Conservation (phyloP, 1,140 invertebrate species). For the Pinna nobilis region DNA sequence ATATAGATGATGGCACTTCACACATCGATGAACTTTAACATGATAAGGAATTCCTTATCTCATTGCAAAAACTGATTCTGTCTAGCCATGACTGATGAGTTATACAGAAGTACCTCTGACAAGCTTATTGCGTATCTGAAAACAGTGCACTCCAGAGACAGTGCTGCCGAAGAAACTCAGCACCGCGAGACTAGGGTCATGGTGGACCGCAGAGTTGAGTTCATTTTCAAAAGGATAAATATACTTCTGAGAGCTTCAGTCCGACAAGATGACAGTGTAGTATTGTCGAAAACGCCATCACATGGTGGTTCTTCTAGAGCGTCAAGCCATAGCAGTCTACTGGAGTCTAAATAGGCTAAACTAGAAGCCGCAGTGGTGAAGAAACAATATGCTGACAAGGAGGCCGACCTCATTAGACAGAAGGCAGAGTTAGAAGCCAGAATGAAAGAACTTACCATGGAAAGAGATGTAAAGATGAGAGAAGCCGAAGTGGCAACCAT, state of each 20-base stretch:
- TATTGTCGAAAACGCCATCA: no score
- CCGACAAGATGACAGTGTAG: no score
- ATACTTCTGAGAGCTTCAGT: neutral
- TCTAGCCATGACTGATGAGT: neutral
- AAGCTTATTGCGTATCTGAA: neutral
- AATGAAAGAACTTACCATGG: neutral
- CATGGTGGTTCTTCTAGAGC: neutral
- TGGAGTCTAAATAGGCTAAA: neutral
- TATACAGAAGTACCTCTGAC: neutral
- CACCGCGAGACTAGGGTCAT: neutral
- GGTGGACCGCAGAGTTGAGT: neutral
- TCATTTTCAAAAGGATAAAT: neutral
- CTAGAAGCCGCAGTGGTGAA: neutral
- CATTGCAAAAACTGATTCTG: neutral
- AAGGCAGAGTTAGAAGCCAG: neutral
- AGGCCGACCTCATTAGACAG: neutral
- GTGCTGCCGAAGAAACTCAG: neutral
- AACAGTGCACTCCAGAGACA: neutral
- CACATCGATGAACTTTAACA: neutral
- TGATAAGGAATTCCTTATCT: neutral
- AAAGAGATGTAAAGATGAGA: constrained; percentile 2
- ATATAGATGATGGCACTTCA: neutral
- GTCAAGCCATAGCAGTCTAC: neutral
- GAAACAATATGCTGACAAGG: neutral
- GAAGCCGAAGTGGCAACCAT: neutral